Evolutionary conservation across 2,888 invertebrate species (phyloP).

Genomic region (Palloptera scutellata): DNA sequence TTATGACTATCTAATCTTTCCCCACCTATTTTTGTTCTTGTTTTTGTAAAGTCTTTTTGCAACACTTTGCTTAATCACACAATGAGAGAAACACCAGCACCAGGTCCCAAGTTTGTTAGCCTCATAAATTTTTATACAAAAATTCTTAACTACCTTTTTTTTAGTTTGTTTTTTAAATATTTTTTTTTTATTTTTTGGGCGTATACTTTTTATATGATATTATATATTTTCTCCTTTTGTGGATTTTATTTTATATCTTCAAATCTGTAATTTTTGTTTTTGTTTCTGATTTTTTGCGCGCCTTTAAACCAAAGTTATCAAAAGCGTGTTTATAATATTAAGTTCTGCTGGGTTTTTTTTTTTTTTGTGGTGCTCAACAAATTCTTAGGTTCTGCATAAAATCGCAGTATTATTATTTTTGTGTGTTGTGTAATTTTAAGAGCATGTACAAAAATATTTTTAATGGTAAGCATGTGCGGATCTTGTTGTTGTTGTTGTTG

Average conservation of each 20-base stretch:
- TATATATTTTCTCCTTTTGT: not conserved
- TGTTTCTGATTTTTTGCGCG: slow-evolving; percentile 14
- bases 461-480: not conserved
- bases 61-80: too few relatives aligned
- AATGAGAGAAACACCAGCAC: too few relatives aligned
- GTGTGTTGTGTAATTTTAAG: too few relatives aligned
- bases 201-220: not conserved
- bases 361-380: too few relatives aligned
- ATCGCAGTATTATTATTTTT: too few relatives aligned
- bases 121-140: too few relatives aligned
- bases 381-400: too few relatives aligned
- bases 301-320: slow-evolving; percentile 25
- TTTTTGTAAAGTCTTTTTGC: too few relatives aligned
- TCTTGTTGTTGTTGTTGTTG: not conserved
- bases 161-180: not conserved
- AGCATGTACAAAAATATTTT: not conserved
- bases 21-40: too few relatives aligned
- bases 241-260: not conserved
- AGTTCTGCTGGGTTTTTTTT: not conserved
- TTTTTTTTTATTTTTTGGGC: not conserved
- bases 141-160: not conserved
- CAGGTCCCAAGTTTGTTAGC: too few relatives aligned
- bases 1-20: too few relatives aligned
- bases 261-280: not conserved
- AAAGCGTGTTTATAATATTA: slow-evolving; percentile 40